Evolutionary conservation across 1,140 invertebrate genomes (phyloP).

Genomic region (Drosophila watanabei): DNA sequence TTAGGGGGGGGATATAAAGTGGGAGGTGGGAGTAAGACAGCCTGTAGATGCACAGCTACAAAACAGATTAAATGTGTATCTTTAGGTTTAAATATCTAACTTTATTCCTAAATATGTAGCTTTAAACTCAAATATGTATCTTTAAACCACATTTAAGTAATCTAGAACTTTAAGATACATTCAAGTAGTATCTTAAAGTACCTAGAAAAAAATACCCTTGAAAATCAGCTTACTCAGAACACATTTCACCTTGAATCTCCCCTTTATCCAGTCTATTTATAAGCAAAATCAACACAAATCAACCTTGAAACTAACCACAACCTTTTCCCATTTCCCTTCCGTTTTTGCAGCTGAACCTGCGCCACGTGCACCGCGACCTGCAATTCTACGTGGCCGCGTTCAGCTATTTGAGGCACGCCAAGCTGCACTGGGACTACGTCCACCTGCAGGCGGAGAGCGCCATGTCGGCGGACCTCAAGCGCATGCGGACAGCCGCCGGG

Average conservation of each 20-base stretch:
- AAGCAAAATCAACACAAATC: background rate
- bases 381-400: slow-evolving; percentile 75
- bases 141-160: too few relatives aligned
- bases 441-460: slow-evolving; percentile 29
- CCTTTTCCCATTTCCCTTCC: background rate
- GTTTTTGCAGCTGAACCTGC: slow-evolving; percentile 56
- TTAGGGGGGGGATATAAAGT: background rate
- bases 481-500: slow-evolving; percentile 40
- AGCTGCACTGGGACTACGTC: slow-evolving; percentile 58
- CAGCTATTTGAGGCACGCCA: slow-evolving; percentile 60
- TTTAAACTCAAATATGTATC: background rate
- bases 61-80: background rate
- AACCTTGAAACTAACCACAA: background rate
- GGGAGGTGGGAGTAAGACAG: background rate
- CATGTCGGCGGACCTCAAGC: slow-evolving; percentile 44
- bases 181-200: too few relatives aligned
- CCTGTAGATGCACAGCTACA: background rate
- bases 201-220: background rate
- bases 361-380: slow-evolving; percentile 63
- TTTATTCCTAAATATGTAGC: background rate
- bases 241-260: background rate
- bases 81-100: background rate
- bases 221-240: too few relatives aligned
- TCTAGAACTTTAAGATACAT: background rate
- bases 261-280: background rate